Base-by-base conservation (phyloP, 2,113 vertebrate genomes). In the Leptobrachium ailaonicum region DNA sequence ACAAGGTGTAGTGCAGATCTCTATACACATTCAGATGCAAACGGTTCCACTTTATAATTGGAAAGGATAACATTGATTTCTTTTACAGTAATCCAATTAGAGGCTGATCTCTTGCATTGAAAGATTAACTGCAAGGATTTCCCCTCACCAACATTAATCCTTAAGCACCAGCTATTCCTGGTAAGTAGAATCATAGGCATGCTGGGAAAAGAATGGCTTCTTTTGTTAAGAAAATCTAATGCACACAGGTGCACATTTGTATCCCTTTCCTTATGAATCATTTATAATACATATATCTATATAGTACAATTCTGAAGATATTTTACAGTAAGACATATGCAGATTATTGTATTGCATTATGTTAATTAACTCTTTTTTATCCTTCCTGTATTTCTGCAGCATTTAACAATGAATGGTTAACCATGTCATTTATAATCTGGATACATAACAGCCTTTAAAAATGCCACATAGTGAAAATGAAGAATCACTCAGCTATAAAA, bases 11-110 rank as follows among this genome's bases (percentile, higher is more conserved):
- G 9, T 60, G 56, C 13, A 60, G 56, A 60, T 14, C 75, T 67
- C 32, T 56, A 63, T 67, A 14, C 53, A 69, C 64, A 69, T 32
- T 60, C 62, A 50, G 41, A 77, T 77, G 75, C 53, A 54, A 62
- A 41, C 41, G 56, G 56, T 41, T 42, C 58, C 58, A 53, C 69
- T 70, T 71, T 50, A 78, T 78, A 78, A 78, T 63, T 70, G 56
- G 76, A 42, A 71, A 41, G 68, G 76, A 78, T 78, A 71, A 43
- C 76, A 78, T 78, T 78, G 76, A 78, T 78, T 78, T 71, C 76
- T 78, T 78, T 78, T 78, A 78, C 76, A 70, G 76, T 78, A 78
- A 78, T 78, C 76, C 76, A 78, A 78, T 78, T 78, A 78, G 76
- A 70, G 67, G 40, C 67, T 50, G 76, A 78, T 78, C 76, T 63